Evolutionary conservation across 2,113 vertebrate species (phyloP).

Genomic region (Lasiurus cinereus): DNA sequence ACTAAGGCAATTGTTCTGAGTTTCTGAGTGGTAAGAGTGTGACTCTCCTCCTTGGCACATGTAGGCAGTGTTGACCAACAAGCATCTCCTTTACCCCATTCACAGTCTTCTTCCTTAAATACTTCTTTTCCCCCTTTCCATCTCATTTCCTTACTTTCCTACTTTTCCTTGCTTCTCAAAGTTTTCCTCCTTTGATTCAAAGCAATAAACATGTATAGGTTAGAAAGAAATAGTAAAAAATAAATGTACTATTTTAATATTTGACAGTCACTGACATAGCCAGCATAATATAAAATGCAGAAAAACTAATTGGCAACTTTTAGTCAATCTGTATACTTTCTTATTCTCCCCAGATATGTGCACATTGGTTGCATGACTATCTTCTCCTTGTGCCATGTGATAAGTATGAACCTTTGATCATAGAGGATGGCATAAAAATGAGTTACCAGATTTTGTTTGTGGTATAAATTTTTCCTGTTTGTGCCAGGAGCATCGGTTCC

Average conservation of each 20-base stretch:
- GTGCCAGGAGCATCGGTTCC: not conserved
- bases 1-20: not conserved
- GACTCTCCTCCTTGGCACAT: not conserved
- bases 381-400: no score
- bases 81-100: not conserved
- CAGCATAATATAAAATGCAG: not conserved
- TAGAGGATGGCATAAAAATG: not conserved
- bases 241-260: not conserved
- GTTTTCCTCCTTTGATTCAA: not conserved
- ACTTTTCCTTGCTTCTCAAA: not conserved
- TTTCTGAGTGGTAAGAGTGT: not conserved
- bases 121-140: not conserved
- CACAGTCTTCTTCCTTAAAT: not conserved
- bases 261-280: not conserved
- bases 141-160: not conserved
- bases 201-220: not conserved
- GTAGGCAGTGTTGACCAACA: not conserved
- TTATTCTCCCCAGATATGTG: not conserved
- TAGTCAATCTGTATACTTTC: accelerated
- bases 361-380: accelerated
- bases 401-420: not conserved
- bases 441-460: not conserved
- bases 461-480: not conserved
- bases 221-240: not conserved
- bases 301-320: not conserved